Base-by-base conservation (phyloP, 1,140 invertebrate genomes). In the Drosophila arizonae region DNA sequence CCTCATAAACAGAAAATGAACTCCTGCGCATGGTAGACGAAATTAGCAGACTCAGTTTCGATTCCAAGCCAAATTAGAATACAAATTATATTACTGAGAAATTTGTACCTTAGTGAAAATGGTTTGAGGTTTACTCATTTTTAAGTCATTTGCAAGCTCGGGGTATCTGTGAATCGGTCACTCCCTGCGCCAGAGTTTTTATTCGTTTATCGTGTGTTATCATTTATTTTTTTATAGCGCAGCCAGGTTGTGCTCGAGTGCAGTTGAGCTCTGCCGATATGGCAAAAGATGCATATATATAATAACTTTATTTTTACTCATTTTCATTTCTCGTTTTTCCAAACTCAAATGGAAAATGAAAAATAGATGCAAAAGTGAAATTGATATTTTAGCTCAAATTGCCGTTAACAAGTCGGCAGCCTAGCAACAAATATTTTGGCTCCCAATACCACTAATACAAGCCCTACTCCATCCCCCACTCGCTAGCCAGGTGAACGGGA, bases 301-400 rank as follows among this genome's bases (percentile, higher is more conserved):
- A 24, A 50, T 50, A n/a, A 39, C 28, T 46, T 11, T 63, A 30
- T 46, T 64, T 50, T 28, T 36, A 33, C 6, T 30, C 26, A 17
- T 60, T 41, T 36, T 36, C 21, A 55, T 70, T 61, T 24, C 28
- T 6, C 28, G 28, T 30, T 30, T 6, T 30, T 6, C 28, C 28
- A 30, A 30, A 30, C 28, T 5, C 6, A 46, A 46, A 21, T 1
- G 13, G 17, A 46, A 46, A 52, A 1, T 0, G 1, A 24, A 24
- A 24, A 24, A 24, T 24, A 62, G 63, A 24, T 50, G 36, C 55
- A 81, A 81, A 82, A 87, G 76, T 82, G 79, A 86, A 87, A 87
- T 86, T 86, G 76, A 82, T 86, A 82, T 86, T 81, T 82, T 87
- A 76, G 68, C 71, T 87, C 65, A 82, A 82, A 88, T 82, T 72